phyloP scores from a whole-genome alignment of 2,888 invertebrate species.

The Anticlea derivata region DNA sequence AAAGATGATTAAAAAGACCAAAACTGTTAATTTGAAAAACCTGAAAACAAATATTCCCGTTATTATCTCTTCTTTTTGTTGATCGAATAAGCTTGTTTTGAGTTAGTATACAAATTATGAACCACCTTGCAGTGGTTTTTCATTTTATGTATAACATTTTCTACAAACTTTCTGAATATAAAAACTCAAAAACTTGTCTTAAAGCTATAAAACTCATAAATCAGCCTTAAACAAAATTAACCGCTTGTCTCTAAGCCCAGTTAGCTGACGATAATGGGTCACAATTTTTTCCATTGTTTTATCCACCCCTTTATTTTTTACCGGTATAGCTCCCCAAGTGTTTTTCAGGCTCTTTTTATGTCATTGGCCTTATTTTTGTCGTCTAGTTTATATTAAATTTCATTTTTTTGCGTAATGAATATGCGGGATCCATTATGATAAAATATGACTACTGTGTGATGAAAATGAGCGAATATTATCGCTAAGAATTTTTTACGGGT shows the following conservation, averaged over 20 bases:
- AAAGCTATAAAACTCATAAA: slow-evolving; percentile 56
- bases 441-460: slow-evolving; percentile 56
- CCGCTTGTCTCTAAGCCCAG: slow-evolving; percentile 74
- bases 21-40: too few species aligned
- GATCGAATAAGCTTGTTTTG: too few species aligned
- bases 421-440: slow-evolving; percentile 72
- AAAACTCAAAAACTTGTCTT: slow-evolving; percentile 4
- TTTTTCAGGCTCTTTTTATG: slow-evolving; percentile 70
- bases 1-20: too few species aligned
- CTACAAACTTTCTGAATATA: neutral
- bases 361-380: slow-evolving; percentile 78
- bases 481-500: slow-evolving; percentile 53
- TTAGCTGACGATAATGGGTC: slow-evolving; percentile 67
- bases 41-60: too few species aligned
- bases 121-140: too few species aligned
- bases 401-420: slow-evolving; percentile 77
- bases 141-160: too few species aligned
- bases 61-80: too few species aligned
- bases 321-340: slow-evolving; percentile 54
- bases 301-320: slow-evolving; percentile 63
- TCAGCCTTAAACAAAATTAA: slow-evolving; percentile 71
- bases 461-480: slow-evolving; percentile 74
- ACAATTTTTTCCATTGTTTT: slow-evolving; percentile 70
- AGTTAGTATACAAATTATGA: too few species aligned
- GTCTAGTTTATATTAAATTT: slow-evolving; percentile 83